phyloP scores from a whole-genome alignment of 53 echinoderm and acorn worm species.

The Glandiceps talaboti region DNA sequence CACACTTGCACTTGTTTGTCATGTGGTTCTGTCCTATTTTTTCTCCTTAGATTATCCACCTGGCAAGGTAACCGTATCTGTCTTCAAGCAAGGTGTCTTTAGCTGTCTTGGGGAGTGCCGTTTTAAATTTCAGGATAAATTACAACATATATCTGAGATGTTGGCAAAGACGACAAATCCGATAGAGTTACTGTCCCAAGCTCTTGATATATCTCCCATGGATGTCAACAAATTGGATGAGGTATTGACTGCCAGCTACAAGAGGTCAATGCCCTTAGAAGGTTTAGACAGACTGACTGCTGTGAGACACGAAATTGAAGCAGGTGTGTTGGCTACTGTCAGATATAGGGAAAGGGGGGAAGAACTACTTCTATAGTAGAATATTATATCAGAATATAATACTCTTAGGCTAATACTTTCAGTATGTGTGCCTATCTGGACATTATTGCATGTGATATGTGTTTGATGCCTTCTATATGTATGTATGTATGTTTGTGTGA shows the following conservation, averaged over 20 bases:
- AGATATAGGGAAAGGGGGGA: no score
- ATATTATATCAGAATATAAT: no score
- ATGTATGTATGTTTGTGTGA: no score
- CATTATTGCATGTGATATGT: no score
- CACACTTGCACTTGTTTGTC: no score
- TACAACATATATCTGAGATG: neutral
- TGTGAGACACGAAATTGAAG: neutral
- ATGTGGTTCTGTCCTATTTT: no score
- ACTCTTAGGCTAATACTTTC: no score
- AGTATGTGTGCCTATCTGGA: no score
- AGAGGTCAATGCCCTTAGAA: neutral
- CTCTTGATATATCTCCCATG: neutral
- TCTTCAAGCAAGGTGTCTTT: neutral
- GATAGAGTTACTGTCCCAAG: neutral
- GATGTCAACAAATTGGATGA: neutral
- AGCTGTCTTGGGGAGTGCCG: neutral
- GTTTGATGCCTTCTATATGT: no score
- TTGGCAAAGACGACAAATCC: neutral
- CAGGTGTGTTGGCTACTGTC: neutral
- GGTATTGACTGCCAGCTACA: neutral
- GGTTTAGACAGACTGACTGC: neutral
- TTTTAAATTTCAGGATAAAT: neutral
- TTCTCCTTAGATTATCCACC: neutral
- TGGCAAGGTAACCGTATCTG: neutral
- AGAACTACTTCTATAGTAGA: no score